Conservation (phyloP, 2,113 vertebrate genomes). For the Pardalotus punctatus region DNA sequence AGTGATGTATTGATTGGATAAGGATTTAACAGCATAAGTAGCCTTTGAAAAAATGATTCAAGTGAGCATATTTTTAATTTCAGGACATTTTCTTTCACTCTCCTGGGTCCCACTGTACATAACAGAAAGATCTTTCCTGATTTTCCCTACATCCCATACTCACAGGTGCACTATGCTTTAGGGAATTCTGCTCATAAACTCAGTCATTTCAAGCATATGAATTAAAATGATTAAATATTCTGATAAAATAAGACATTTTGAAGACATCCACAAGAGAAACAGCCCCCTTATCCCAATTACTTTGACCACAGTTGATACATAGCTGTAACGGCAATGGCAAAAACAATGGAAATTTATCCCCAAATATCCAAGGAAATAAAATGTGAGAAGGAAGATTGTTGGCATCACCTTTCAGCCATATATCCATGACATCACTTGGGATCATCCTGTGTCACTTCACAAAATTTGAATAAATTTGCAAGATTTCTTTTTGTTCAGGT, state of each 20-base stretch:
- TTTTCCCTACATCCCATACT: not conserved
- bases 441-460: not conserved
- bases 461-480: not conserved
- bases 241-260: not conserved
- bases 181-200: not conserved
- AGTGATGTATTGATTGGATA: constrained; percentile 15
- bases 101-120: not conserved
- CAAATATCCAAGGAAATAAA: not conserved
- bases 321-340: not conserved
- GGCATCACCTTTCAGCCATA: not conserved
- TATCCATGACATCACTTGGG: rapidly evolving
- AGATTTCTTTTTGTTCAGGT: not conserved
- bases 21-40: not conserved
- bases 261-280: not conserved
- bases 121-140: not conserved
- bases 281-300: not conserved
- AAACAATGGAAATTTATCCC: not conserved
- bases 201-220: not conserved
- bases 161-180: not conserved
- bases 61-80: not conserved
- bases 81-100: not conserved
- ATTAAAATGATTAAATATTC: not conserved
- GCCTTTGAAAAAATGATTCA: not conserved
- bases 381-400: not conserved
- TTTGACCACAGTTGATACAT: not conserved